Conservation (phyloP, 2,888 invertebrate species). For the Catocala fraxini region DNA sequence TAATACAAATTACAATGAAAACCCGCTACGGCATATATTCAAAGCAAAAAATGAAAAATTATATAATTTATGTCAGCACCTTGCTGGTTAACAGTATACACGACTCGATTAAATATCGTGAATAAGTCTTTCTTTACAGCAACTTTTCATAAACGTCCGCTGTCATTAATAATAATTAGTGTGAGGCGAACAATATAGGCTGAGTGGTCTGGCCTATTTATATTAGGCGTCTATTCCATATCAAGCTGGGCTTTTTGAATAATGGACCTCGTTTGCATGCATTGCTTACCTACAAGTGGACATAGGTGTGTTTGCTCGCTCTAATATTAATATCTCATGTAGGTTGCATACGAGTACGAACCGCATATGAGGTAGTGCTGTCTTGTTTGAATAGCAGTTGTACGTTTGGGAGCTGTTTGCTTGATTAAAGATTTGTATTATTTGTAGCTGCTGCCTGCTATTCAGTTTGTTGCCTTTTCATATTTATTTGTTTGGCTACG, state of each 20-base stretch:
- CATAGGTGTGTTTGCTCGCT: slow-evolving; percentile 2
- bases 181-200: slow-evolving; percentile 72
- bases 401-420: slow-evolving; percentile 31
- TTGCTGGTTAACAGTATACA: slow-evolving; percentile 30
- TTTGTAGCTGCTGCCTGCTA: slow-evolving; percentile 7
- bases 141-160: slow-evolving; percentile 63
- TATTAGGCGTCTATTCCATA: slow-evolving; percentile 64
- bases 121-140: slow-evolving; percentile 48
- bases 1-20: too few species aligned
- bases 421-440: slow-evolving; percentile 31
- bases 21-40: too few species aligned
- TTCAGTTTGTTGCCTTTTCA: background rate
- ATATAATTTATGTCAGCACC: slow-evolving; percentile 18
- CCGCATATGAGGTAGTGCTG: slow-evolving; percentile 22
- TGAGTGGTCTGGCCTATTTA: slow-evolving; percentile 78
- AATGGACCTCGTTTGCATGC: slow-evolving; percentile 15
- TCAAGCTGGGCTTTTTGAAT: slow-evolving; percentile 23
- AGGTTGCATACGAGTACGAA: slow-evolving; percentile 21
- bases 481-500: background rate
- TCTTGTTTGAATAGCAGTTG: slow-evolving; percentile 37
- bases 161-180: slow-evolving; percentile 84
- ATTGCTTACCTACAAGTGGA: slow-evolving; percentile 5
- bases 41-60: background rate
- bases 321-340: slow-evolving; percentile 25
- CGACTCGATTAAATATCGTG: slow-evolving; percentile 33